These are phyloP conservation scores for Macrophya alboannulata DNA, from an alignment of 2,888 invertebrate species.

Conservation along the genomic window DNA sequence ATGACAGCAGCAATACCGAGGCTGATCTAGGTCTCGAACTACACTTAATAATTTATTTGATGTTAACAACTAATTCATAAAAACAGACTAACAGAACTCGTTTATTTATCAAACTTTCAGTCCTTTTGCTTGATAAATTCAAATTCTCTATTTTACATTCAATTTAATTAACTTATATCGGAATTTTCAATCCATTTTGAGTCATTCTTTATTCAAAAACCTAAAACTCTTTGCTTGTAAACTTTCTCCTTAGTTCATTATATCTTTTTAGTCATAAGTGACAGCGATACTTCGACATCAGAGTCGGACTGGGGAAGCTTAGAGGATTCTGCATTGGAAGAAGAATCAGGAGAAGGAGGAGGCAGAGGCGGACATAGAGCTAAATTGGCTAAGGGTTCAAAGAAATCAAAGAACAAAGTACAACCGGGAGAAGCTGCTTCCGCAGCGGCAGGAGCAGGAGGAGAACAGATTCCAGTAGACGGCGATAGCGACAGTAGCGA, in stretches of 20 bases:
- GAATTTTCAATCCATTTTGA: neutral
- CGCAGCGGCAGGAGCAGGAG: conserved; percentile 50
- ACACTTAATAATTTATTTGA: neutral
- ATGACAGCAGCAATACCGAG: conserved; percentile 65
- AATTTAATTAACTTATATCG: neutral
- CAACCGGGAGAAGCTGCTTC: conserved; percentile 40
- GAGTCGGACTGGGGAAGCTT: conserved; percentile 76
- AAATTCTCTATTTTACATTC: neutral
- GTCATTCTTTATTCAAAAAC: neutral
- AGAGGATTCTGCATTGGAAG: conserved; percentile 64
- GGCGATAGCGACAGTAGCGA: conserved; percentile 82
- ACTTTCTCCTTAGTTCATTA: neutral
- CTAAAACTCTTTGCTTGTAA: neutral
- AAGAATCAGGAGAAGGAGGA: neutral
- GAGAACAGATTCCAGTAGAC: conserved; percentile 41
- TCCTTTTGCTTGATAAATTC: neutral
- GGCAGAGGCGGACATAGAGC: conserved; percentile 44
- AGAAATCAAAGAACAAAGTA: conserved; percentile 59
- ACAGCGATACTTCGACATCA: conserved; percentile 70
- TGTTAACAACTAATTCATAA: neutral
- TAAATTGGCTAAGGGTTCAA: conserved; percentile 54
- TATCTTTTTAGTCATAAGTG: neutral
- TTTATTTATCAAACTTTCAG: neutral
- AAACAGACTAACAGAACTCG: neutral
- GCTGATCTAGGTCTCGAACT: conserved; percentile 64